These are phyloP conservation scores for Umimayanthus kanabou DNA, from an alignment of 92 coral and sea anemone species.

Conservation along the genomic window DNA sequence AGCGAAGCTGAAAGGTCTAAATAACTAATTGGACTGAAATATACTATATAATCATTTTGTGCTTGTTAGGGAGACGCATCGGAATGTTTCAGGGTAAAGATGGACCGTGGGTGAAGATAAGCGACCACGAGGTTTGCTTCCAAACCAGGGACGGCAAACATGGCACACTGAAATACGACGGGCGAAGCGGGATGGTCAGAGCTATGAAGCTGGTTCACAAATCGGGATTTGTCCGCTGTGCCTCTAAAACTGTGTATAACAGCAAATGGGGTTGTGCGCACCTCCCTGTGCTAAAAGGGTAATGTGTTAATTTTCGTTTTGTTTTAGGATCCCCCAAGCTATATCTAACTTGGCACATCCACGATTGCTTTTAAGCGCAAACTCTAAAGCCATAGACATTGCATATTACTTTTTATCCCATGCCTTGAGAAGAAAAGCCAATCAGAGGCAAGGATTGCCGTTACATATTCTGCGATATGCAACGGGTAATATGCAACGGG, in stretches of 20 bases:
- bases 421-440: too few species aligned
- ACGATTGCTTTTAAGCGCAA: too few species aligned
- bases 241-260: neutral
- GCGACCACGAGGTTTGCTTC: neutral
- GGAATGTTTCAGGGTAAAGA: neutral
- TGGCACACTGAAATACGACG: neutral
- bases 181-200: neutral
- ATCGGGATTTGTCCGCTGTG: neutral
- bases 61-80: neutral
- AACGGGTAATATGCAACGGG: too few species aligned
- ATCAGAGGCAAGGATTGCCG: too few species aligned
- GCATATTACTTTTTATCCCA: too few species aligned
- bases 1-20: too few species aligned
- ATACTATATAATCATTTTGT: too few species aligned
- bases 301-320: neutral
- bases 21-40: too few species aligned
- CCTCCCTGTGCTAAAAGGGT: neutral
- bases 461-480: too few species aligned
- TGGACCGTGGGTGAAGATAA: neutral
- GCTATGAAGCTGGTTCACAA: slow-evolving; percentile 2
- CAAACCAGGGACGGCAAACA: neutral
- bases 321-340: too few species aligned
- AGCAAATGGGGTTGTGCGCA: neutral
- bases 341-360: too few species aligned
- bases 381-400: too few species aligned